Conservation (phyloP, 2,888 invertebrate genomes). For the Lacanobia oleracea region DNA sequence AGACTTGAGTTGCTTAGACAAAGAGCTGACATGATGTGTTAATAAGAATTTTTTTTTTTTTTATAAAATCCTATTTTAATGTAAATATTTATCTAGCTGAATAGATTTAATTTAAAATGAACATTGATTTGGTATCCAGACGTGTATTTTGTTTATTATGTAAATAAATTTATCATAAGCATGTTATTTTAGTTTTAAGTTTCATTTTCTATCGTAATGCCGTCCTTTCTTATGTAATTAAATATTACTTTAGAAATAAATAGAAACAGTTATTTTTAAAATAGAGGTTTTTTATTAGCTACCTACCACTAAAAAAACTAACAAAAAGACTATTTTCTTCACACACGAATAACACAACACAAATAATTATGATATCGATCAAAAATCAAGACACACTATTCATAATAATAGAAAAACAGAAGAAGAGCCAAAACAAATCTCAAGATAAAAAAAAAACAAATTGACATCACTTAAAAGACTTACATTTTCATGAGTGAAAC, state of each 20-base stretch:
- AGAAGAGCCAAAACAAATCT: neutral
- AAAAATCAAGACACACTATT: neutral
- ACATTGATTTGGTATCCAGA: conserved; percentile 57
- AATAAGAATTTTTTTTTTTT: conserved; percentile 46
- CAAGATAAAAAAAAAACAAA: neutral
- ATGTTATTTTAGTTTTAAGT: conserved; percentile 57
- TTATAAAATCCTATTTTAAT: conserved; percentile 18
- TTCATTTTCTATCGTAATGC: conserved; percentile 44
- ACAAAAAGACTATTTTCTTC: neutral
- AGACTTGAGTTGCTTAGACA: conserved; percentile 95
- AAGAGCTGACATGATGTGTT: conserved; percentile 90
- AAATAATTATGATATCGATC: neutral
- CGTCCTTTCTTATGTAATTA: conserved; percentile 60
- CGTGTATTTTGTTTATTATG: conserved; percentile 50
- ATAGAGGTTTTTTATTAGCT: conserved; percentile 29
- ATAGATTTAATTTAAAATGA: conserved; percentile 42
- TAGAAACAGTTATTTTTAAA: conserved; percentile 64
- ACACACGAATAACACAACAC: neutral
- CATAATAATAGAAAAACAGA: neutral
- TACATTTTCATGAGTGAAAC: no score
- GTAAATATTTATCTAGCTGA: conserved; percentile 39
- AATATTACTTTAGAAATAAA: conserved; percentile 61
- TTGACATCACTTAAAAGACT: neutral
- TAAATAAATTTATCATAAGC: conserved; percentile 56
- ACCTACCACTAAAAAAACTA: neutral